Conservation (phyloP, 2,888 invertebrate species). For the Uloborus plumipes region DNA sequence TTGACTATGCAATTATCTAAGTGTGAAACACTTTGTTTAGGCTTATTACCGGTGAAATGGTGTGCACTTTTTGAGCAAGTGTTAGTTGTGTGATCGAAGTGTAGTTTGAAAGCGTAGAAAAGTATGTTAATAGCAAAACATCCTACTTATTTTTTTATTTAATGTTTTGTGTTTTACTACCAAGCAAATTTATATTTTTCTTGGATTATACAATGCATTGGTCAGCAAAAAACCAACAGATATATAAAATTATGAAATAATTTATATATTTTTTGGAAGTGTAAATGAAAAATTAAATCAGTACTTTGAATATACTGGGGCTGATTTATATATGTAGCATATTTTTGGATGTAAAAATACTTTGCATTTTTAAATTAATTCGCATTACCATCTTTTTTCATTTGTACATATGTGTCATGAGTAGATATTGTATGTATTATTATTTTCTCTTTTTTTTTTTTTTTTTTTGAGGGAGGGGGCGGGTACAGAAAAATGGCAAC, state of each 20-base stretch:
- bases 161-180: background rate
- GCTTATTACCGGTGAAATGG: slow-evolving; percentile 13
- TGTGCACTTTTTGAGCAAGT: background rate
- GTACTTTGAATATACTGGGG: too few species aligned
- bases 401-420: too few species aligned
- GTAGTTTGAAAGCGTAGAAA: background rate
- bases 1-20: slow-evolving; percentile 7
- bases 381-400: too few species aligned
- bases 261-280: background rate
- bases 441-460: too few species aligned
- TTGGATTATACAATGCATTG: background rate
- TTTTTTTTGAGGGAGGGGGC: too few species aligned
- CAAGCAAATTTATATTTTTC: background rate
- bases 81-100: slow-evolving; percentile 1
- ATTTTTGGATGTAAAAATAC: too few species aligned
- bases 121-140: background rate
- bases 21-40: background rate
- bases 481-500: too few species aligned
- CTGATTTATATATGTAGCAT: too few species aligned
- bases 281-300: too few species aligned
- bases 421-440: too few species aligned
- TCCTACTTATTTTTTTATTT: slow-evolving; percentile 27
- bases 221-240: background rate
- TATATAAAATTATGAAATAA: background rate
- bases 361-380: too few species aligned